phyloP scores from a whole-genome alignment of 2,113 vertebrate species.

The Synodontis membranacea region DNA sequence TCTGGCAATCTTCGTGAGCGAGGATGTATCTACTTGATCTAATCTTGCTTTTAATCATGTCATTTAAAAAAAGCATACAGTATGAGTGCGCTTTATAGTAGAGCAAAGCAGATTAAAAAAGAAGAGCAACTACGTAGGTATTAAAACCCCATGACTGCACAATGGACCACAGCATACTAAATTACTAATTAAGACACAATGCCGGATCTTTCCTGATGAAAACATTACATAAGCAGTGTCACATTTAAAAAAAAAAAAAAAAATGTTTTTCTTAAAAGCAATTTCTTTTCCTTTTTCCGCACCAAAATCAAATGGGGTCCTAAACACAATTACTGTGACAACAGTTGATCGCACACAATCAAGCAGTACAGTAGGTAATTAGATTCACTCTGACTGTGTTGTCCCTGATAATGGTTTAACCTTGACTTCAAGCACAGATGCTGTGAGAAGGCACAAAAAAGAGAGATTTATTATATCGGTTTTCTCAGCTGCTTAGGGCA shows the following conservation, averaged over 20 bases:
- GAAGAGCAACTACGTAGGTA: neutral
- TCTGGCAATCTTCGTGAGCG: neutral
- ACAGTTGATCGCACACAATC: conserved; percentile 41
- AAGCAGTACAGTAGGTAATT: conserved; percentile 50
- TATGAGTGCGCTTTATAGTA: neutral
- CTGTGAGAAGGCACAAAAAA: neutral
- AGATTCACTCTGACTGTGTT: conserved; percentile 41
- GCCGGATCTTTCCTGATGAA: neutral
- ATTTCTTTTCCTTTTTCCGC: conserved; percentile 16
- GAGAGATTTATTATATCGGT: neutral
- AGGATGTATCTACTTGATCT: neutral
- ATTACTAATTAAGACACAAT: conserved; percentile 4
- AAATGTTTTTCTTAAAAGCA: conserved; percentile 1
- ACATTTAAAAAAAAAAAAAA: neutral
- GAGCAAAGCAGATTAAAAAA: conserved; percentile 18
- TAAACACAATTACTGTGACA: conserved; percentile 35
- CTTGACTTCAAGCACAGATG: conserved; percentile 47
- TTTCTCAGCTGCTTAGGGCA: neutral
- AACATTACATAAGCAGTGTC: conserved; percentile 5
- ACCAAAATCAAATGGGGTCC: conserved; percentile 8
- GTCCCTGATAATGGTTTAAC: conserved; percentile 39
- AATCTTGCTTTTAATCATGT: neutral
- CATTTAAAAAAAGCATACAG: neutral
- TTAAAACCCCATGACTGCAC: neutral
- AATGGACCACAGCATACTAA: neutral